phyloP scores from a whole-genome alignment of 2,113 vertebrate species.

The Gopherus flavomarginatus region DNA sequence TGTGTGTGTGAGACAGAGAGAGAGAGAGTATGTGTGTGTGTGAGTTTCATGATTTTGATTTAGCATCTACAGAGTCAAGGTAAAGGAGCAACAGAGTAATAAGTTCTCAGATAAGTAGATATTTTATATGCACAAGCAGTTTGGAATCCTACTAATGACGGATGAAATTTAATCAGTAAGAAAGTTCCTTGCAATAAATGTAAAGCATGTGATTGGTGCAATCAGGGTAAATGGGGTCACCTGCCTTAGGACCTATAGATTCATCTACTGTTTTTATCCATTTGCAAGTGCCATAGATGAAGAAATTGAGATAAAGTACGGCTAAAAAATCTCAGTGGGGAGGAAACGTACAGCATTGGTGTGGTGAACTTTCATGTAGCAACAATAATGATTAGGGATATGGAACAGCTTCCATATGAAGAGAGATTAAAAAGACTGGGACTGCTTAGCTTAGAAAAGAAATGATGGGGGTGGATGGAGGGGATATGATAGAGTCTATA shows the following conservation, averaged over 20 bases:
- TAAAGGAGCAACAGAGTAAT: neutral
- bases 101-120: neutral
- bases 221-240: slow-evolving; percentile 8
- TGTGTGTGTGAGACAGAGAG: too few species aligned
- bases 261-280: neutral
- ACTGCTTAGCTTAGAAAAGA: too few species aligned
- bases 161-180: neutral
- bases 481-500: too few species aligned
- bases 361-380: neutral
- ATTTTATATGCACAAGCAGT: neutral
- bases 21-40: too few species aligned
- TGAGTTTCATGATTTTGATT: neutral
- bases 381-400: too few species aligned
- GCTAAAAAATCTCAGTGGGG: neutral
- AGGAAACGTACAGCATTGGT: slow-evolving; percentile 3
- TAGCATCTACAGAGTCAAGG: neutral
- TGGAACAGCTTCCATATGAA: too few species aligned
- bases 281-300: slow-evolving; percentile 14
- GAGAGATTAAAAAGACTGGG: too few species aligned
- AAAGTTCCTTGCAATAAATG: slow-evolving; percentile 25
- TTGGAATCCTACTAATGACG: neutral
- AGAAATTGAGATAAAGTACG: slow-evolving; percentile 7
- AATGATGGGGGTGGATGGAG: too few species aligned
- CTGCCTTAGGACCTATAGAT: neutral
- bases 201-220: neutral